Evolutionary conservation across 2,797 vertebrate genomes (phyloP), one percentile per base, ranked within the genome.

Genomic region (Phrynocephalus guinanensis): DNA sequence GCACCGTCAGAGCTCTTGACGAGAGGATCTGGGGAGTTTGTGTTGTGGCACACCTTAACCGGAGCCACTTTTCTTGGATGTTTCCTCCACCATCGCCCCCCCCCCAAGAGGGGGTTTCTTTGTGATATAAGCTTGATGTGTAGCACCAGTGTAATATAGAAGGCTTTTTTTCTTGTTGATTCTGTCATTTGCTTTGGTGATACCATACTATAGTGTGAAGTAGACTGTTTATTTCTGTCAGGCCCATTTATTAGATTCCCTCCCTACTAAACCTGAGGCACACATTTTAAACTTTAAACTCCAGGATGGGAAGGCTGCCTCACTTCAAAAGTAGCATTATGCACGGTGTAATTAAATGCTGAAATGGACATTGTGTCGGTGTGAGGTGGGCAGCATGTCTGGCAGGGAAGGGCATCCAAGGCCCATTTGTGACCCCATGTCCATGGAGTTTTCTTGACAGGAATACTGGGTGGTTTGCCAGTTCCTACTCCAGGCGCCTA

Each of bases 71-170:
- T 33, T 38, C 50, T 70, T 60, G 56, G 60, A 13, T 85, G 68
- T 72, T 52, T 76, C n/a, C 70, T 33, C 22, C 5, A 5, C 60
- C 38, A 44, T 20, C 60, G 0, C 60, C 16, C 3, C 8, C 60
- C 60, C 60, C 15, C 52, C 78, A 26, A 81, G 38, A 56, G 44
- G 83, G 79, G 87, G 60, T 68, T 15, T 18, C 18, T 76, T 63
- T 70, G 87, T 88, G 79, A 71, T n/a, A 52, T 70, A 75, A 85
- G 44, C 44, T 30, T 88, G 70, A 56, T 85, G 72, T 82, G 83
- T 81, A 88, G 63, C 56, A 7, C 56, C 79, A 67, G 24, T 30
- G 83, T 76, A 66, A 67, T 79, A 33, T 80, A 88, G 83, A 68
- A 70, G 1, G n/a, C 30, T 76, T 50, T 82, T 67, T 38, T 68